These are phyloP conservation scores for Hofmannophila pseudospretella DNA, from an alignment of 2,888 invertebrate species.

Conservation along the genomic window DNA sequence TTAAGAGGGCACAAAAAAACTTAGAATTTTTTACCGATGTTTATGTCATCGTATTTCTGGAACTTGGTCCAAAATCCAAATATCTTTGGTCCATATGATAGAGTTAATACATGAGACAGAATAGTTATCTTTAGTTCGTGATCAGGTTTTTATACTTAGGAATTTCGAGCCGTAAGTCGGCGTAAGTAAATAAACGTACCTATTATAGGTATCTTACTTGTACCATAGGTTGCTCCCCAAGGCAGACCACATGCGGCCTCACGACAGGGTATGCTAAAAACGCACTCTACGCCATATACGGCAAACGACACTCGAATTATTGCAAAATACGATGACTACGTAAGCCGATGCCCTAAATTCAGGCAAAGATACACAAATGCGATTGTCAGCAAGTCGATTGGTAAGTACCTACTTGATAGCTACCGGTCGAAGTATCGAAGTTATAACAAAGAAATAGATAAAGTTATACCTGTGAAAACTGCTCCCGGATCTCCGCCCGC, in stretches of 20 bases:
- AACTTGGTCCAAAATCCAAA: too few relatives aligned
- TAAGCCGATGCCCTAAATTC: conserved; percentile 6
- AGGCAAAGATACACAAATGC: conserved; percentile 2
- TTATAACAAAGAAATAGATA: conserved; percentile 13
- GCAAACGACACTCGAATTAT: conserved; percentile 14
- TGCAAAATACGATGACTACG: conserved; percentile 11
- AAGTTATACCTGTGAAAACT: conserved; percentile 83
- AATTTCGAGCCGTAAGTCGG: too few relatives aligned
- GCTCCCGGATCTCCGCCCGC: conserved; percentile 85
- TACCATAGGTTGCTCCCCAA: conserved; percentile 6
- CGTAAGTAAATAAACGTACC: conserved; percentile 2
- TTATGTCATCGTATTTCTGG: too few relatives aligned
- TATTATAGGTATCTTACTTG: conserved; percentile 1
- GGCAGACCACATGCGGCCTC: conserved; percentile 17
- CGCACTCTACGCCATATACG: conserved; percentile 7
- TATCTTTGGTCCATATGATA: too few relatives aligned
- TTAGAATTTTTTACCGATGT: too few relatives aligned
- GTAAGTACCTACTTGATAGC: background rate
- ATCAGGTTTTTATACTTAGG: background rate
- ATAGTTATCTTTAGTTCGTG: too few relatives aligned
- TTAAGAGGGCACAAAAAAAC: too few relatives aligned
- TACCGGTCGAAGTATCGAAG: background rate
- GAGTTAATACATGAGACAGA: too few relatives aligned
- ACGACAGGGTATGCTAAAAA: conserved; percentile 8
- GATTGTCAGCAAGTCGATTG: conserved; percentile 1